Percentiles rank a stretch among this genome's conserved stretches.
phyloP scores from a whole-genome alignment of 2,113 vertebrate species.

The Elachura formosa region DNA sequence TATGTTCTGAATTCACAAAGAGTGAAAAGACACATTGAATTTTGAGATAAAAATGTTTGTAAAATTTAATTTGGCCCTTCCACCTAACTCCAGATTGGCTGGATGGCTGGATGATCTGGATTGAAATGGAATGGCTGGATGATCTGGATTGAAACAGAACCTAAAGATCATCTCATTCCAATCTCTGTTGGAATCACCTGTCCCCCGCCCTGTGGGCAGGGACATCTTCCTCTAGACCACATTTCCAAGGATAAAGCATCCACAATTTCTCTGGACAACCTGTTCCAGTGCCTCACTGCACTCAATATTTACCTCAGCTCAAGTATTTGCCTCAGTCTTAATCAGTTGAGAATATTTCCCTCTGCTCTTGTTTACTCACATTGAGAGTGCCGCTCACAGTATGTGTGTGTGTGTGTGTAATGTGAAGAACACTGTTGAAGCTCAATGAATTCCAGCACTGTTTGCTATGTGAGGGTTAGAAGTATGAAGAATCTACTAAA shows the following conservation, averaged over 20 bases:
- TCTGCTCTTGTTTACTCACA: background rate
- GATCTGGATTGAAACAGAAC: background rate
- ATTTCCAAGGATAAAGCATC: background rate
- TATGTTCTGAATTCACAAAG: background rate
- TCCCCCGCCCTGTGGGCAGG: accelerated
- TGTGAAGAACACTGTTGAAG: background rate
- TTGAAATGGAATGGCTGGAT: background rate
- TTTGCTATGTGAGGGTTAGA: background rate
- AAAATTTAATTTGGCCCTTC: background rate
- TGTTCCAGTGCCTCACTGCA: background rate
- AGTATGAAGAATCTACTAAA: background rate
- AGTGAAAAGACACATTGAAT: background rate
- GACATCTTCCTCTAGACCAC: background rate
- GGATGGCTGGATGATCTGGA: background rate
- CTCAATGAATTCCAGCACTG: background rate
- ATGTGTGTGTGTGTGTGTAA: background rate
- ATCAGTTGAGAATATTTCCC: background rate
- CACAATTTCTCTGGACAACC: background rate
- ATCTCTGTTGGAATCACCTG: no score
- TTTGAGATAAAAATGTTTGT: background rate
- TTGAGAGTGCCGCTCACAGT: background rate
- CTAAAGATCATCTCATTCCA: background rate
- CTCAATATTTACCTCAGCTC: background rate
- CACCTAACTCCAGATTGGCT: background rate
- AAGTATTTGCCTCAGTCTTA: background rate